Conservation (phyloP, 37 sponge, comb jelly and placozoan species). For the Eunapius fragilis region DNA sequence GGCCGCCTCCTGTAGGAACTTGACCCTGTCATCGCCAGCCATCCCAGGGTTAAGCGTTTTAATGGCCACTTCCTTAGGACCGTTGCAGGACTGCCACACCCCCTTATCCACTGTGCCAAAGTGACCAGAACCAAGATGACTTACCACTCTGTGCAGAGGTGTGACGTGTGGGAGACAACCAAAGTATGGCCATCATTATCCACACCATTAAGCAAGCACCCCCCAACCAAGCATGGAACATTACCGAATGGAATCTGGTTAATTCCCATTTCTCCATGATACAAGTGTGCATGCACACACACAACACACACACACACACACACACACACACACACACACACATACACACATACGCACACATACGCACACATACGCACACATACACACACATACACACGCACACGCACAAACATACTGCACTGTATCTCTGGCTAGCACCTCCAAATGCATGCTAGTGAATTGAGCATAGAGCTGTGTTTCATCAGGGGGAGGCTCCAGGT, state of each 20-base stretch:
- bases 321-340: too few species aligned
- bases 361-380: background rate
- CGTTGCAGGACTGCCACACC: background rate
- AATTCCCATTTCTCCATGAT: background rate
- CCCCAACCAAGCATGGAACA: background rate
- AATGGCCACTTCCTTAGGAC: slow-evolving; percentile 20
- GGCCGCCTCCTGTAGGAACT: slow-evolving; percentile 41
- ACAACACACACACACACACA: too few species aligned
- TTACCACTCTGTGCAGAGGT: background rate
- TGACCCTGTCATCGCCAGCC: background rate
- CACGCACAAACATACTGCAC: background rate
- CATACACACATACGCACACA: too few species aligned
- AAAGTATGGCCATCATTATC: background rate
- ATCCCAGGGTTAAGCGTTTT: slow-evolving; percentile 17
- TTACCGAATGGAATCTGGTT: background rate
- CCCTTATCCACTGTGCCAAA: slow-evolving; percentile 25
- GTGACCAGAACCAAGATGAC: slow-evolving; percentile 33
- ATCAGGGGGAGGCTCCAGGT: background rate
- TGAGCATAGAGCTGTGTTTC: background rate
- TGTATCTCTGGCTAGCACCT: background rate
- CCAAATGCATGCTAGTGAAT: background rate
- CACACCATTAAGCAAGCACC: background rate
- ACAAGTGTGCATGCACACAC: background rate
- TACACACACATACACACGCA: background rate
- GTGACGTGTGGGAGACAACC: background rate